These are phyloP conservation scores for Erannis defoliaria DNA, from an alignment of 2,888 invertebrate genomes.

Conservation along the genomic window DNA sequence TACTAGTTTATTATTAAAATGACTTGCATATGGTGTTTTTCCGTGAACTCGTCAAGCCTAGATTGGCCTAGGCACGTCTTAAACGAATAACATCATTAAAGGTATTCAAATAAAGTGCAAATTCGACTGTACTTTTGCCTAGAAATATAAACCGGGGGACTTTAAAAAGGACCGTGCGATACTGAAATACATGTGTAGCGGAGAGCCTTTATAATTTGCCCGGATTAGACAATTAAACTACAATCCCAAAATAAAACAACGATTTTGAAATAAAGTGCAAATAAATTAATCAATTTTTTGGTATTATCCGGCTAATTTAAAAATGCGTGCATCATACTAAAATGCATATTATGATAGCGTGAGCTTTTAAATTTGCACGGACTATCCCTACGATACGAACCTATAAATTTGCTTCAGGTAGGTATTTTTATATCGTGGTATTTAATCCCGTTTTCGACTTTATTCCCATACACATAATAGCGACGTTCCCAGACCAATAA, in stretches of 20 bases:
- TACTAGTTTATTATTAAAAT: constrained; percentile 51
- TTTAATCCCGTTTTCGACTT: not conserved
- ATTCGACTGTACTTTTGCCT: not conserved
- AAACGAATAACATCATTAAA: not conserved
- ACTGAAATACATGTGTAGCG: not conserved
- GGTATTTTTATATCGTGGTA: not conserved
- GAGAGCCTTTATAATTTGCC: too few relatives aligned
- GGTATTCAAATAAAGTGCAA: not conserved
- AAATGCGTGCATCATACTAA: not conserved
- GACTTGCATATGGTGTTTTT: constrained; percentile 8
- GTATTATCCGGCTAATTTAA: not conserved
- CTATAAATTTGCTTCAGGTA: not conserved
- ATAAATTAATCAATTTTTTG: too few relatives aligned
- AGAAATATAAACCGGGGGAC: not conserved
- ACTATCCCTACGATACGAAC: not conserved
- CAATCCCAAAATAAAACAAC: too few relatives aligned
- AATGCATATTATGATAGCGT: not conserved
- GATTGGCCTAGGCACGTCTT: not conserved
- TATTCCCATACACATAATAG: not conserved
- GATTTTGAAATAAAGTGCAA: too few relatives aligned
- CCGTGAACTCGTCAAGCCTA: not conserved
- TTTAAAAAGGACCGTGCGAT: not conserved
- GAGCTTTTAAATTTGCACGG: not conserved
- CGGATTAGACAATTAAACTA: too few relatives aligned
- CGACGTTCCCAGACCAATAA: not conserved